Base-by-base conservation (phyloP, 92 coral and sea anemone genomes). In the Phenganax marumi region DNA sequence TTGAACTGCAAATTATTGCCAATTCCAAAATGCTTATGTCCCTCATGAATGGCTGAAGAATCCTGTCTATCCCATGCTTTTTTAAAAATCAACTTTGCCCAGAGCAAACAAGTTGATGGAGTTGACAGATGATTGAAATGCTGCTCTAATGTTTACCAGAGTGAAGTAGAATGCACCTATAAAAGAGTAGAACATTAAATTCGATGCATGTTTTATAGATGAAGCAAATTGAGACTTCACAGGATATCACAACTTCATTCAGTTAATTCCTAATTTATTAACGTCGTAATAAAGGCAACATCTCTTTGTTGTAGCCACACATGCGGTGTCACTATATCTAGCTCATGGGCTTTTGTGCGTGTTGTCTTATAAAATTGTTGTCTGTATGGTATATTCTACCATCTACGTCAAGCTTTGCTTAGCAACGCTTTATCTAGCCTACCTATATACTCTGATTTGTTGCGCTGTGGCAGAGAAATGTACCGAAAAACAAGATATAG, bases 151-250 rank as follows among this genome's bases (percentile, higher is more conserved):
- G 57, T 71, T 71, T 7, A 52, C 76, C 12, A 71, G 56, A 2
- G 18, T 71, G 76, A 46, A 71, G 56, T 71, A 71, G 16, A 71
- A 46, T 71, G 55, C 76, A 71, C 76, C 76, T 71, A 55, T 39
- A 71, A 71, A 39, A 71, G 57, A 39, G 12, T n/a, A 71, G 54
- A 18, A 16, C 43, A 66, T 11, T 23, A 10, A 66, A 14, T 10
- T 10, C 6, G n/a, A 12, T 4, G 18, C 18, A 12, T 56, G 18
- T 56, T 23, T 4, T 66, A 10, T 23, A 23, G 6, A 25, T 14
- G 3, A 66, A 10, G 47, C n/a, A 12, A 6, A 39, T 66, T 13
- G 6, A 23, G 4, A 23, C 33, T 39, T 3, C 73, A 39, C 4
- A 3, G 24, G 21, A 9, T 10, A 10, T 7, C 46, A 43, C 51